Evolutionary conservation across 2,888 invertebrate species (phyloP).

Genomic region (Myathropa florea): DNA sequence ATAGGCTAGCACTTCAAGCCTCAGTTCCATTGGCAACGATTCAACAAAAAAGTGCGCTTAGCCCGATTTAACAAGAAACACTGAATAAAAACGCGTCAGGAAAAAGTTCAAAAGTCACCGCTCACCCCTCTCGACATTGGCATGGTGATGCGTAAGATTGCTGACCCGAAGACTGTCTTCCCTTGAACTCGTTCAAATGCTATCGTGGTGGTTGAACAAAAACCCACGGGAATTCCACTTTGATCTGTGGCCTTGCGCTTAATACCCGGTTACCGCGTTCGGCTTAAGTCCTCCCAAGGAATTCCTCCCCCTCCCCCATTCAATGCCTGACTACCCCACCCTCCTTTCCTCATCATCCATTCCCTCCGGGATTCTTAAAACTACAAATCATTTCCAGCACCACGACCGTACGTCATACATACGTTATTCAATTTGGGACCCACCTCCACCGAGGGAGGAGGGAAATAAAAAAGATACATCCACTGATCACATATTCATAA

Average conservation of each 20-base stretch:
- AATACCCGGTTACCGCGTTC: neutral
- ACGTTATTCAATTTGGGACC: slow-evolving; percentile 58
- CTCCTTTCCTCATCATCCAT: neutral
- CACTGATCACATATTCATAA: slow-evolving; percentile 69
- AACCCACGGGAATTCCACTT: neutral
- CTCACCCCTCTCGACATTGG: too few relatives aligned
- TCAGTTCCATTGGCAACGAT: too few relatives aligned
- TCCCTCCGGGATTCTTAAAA: neutral
- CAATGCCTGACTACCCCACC: neutral
- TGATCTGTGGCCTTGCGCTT: neutral
- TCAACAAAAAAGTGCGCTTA: too few relatives aligned
- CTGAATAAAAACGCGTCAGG: too few relatives aligned
- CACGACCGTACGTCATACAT: slow-evolving; percentile 1
- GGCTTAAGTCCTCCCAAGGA: too few relatives aligned
- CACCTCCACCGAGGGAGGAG: neutral
- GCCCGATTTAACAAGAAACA: too few relatives aligned
- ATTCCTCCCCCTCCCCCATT: neutral
- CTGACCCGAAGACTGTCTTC: too few relatives aligned
- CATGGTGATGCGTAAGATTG: too few relatives aligned
- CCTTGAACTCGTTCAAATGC: too few relatives aligned
- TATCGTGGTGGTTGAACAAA: too few relatives aligned
- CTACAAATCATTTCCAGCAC: slow-evolving; percentile 57
- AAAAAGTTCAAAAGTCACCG: too few relatives aligned
- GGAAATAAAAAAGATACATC: slow-evolving; percentile 10
- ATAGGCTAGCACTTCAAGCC: too few relatives aligned